phyloP scores from a whole-genome alignment of 2,888 invertebrate genomes.

The Cremastobaeus sp. region DNA sequence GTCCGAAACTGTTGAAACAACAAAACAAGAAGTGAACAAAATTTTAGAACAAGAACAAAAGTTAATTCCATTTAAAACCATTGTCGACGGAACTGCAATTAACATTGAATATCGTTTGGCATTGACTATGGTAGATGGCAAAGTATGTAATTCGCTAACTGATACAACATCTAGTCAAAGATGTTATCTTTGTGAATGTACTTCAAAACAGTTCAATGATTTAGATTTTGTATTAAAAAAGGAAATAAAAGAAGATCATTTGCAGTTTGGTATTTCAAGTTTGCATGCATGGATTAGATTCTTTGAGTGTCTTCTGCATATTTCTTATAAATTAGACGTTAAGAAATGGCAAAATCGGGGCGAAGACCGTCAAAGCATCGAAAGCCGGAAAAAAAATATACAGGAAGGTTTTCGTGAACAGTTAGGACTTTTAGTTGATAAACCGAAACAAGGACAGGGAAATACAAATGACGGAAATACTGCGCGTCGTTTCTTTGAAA shows the following conservation, averaged over 20 bases:
- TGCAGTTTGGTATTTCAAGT: constrained; percentile 63
- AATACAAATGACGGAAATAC: constrained; percentile 44
- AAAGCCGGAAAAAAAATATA: constrained; percentile 58
- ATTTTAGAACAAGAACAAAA: constrained; percentile 41
- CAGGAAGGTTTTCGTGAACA: constrained; percentile 55
- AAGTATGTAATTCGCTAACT: constrained; percentile 59
- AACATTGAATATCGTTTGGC: constrained; percentile 37
- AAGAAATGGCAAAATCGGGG: constrained; percentile 68
- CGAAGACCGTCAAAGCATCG: constrained; percentile 42
- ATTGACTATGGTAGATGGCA: constrained; percentile 60
- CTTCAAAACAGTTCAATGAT: constrained; percentile 57
- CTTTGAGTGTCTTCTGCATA: too few species aligned
- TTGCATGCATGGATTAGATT: constrained; percentile 68
- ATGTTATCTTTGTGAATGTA: constrained; percentile 55
- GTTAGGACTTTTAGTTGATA: constrained; percentile 41
- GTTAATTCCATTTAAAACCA: constrained; percentile 21
- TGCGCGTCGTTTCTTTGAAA: constrained; percentile 50
- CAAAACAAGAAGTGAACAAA: constrained; percentile 21
- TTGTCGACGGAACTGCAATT: constrained; percentile 43
- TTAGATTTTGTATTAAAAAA: constrained; percentile 44
- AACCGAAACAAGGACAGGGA: constrained; percentile 45
- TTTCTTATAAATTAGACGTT: constrained; percentile 66
- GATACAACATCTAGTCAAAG: constrained; percentile 54
- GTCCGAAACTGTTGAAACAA: constrained; percentile 46
- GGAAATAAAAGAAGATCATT: constrained; percentile 45